A percentile compares a stretch with the other conserved stretches of the same genome.
These are phyloP conservation scores for Aphaenogaster rudis DNA, from an alignment of 1,140 invertebrate genomes.

Conservation along the genomic window DNA sequence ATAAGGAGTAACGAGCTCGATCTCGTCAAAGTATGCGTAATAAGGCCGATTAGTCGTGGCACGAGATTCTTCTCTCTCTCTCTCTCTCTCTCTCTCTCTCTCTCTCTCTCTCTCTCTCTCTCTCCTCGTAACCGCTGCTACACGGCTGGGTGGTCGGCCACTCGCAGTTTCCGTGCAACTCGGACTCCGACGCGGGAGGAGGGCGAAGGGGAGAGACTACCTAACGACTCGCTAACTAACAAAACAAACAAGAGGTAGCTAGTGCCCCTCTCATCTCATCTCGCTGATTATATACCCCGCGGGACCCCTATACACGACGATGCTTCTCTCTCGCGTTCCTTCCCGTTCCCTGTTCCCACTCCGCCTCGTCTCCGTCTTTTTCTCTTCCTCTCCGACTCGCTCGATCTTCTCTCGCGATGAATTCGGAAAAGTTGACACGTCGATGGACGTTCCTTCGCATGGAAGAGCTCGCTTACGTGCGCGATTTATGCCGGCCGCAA, in stretches of 20 bases:
- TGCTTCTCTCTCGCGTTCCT: conserved; percentile 53
- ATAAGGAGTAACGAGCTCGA: conserved; percentile 45
- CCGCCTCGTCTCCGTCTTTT: not conserved
- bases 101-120: not conserved
- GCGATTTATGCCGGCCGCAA: not conserved
- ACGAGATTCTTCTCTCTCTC: not conserved
- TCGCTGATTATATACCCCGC: conserved; percentile 85
- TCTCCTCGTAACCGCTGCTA: conserved; percentile 12
- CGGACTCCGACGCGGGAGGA: not conserved
- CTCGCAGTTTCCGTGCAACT: conserved; percentile 60
- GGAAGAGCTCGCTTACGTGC: not conserved
- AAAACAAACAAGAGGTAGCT: conserved; percentile 84
- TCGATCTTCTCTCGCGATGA: conserved; percentile 1
- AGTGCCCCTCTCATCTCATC: conserved; percentile 82
- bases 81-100: not conserved
- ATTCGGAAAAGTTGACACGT: conserved; percentile 39
- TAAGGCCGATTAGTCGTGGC: conserved; percentile 47
- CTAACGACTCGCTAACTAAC: conserved; percentile 85
- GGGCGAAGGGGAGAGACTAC: conserved; percentile 63
- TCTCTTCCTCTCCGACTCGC: conserved; percentile 19
- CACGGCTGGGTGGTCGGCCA: conserved; percentile 51
- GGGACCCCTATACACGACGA: conserved; percentile 70
- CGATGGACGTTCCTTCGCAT: not conserved
- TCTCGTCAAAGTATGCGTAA: conserved; percentile 51
- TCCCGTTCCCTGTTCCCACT: conserved; percentile 12